These are phyloP conservation scores for Prochilodus magdalenae DNA, from an alignment of 2,113 vertebrate species.

Conservation along the genomic window DNA sequence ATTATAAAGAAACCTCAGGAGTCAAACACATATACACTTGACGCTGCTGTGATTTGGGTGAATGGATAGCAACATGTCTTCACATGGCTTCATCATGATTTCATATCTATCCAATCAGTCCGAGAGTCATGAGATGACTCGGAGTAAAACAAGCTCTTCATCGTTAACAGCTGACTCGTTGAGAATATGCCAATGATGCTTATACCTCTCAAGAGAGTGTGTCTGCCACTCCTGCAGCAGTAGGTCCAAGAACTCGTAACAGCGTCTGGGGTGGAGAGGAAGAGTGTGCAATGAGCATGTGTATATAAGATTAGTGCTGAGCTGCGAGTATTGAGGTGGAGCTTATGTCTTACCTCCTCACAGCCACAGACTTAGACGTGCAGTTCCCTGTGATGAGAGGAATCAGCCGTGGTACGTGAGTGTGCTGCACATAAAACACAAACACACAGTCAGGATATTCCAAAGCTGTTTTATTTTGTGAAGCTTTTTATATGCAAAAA, in stretches of 20 bases:
- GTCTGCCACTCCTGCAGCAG: slow-evolving; percentile 84
- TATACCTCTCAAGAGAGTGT: slow-evolving; percentile 81
- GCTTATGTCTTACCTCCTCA: slow-evolving; percentile 83
- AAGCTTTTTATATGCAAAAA: too few relatives aligned
- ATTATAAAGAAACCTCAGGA: too few relatives aligned
- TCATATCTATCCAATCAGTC: not conserved
- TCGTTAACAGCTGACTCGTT: not conserved
- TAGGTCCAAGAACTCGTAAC: slow-evolving; percentile 81
- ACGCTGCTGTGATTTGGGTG: not conserved
- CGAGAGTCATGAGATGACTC: not conserved
- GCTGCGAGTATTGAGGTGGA: not conserved
- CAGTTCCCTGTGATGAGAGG: slow-evolving; percentile 98
- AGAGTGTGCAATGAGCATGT: not conserved
- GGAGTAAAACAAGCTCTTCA: not conserved
- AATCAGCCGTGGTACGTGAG: slow-evolving; percentile 94
- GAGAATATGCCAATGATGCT: not conserved
- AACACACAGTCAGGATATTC: not conserved
- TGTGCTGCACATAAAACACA: slow-evolving; percentile 82
- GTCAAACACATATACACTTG: not conserved
- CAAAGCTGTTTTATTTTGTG: too few relatives aligned
- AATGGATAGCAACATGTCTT: not conserved
- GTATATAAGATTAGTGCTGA: not conserved
- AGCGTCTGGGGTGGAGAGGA: slow-evolving; percentile 69
- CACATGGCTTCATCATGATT: not conserved
- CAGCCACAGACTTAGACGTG: slow-evolving; percentile 95